Evolutionary conservation across 2,888 invertebrate species (phyloP).

Genomic region (Mythimna impura): DNA sequence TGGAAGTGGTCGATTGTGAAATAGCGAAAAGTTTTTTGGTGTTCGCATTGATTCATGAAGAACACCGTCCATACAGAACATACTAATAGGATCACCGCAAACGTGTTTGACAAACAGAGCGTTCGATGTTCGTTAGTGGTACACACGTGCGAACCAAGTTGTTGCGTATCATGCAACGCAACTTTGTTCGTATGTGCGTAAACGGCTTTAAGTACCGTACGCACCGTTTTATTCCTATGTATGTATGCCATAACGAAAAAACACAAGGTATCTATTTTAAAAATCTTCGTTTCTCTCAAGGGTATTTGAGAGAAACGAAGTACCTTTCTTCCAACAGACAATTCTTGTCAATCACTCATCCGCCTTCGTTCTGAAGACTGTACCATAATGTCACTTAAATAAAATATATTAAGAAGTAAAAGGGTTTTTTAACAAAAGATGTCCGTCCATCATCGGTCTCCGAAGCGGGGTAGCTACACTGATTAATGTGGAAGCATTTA

Average conservation of each 20-base stretch:
- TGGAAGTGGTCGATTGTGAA: no score
- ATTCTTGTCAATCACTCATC: slow-evolving; percentile 48
- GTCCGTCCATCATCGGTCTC: slow-evolving; percentile 57
- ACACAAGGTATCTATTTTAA: neutral
- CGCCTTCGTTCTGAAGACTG: slow-evolving; percentile 5
- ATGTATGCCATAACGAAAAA: neutral
- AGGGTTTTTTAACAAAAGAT: slow-evolving; percentile 62
- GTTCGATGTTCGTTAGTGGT: no score
- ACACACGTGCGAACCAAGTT: no score
- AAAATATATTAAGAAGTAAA: slow-evolving; percentile 63
- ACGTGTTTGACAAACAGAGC: no score
- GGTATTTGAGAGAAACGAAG: neutral
- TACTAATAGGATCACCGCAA: no score
- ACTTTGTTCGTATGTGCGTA: no score
- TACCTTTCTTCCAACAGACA: slow-evolving; percentile 13
- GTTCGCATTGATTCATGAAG: no score
- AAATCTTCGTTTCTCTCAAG: slow-evolving; percentile 19
- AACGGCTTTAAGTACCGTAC: no score
- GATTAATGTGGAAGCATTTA: slow-evolving; percentile 64
- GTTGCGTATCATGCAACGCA: no score
- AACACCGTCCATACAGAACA: no score
- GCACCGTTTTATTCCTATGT: no score
- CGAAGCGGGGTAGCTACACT: slow-evolving; percentile 46
- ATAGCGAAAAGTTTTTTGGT: no score
- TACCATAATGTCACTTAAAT: slow-evolving; percentile 54